Percentiles rank a stretch among this genome's conserved stretches.
These are phyloP conservation scores for Hylaea fasciaria DNA, from an alignment of 2,888 invertebrate species.

Conservation along the genomic window DNA sequence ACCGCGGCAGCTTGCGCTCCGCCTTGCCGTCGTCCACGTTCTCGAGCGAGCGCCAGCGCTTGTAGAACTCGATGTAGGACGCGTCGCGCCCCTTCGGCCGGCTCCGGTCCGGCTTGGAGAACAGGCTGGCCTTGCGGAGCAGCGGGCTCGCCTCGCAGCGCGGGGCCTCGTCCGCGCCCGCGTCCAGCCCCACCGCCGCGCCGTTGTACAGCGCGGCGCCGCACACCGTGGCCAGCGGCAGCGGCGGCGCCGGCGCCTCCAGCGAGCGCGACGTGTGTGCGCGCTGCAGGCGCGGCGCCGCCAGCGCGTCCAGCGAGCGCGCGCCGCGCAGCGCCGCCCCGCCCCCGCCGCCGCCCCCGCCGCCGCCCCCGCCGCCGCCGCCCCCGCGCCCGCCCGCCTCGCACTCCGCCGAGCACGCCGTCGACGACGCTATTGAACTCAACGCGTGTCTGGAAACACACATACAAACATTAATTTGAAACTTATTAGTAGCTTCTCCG, in stretches of 20 bases:
- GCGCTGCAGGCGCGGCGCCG: slow-evolving; percentile 57
- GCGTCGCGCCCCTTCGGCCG: slow-evolving; percentile 73
- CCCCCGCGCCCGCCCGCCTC: too few species aligned
- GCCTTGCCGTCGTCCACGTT: slow-evolving; percentile 81
- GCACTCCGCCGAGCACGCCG: too few species aligned
- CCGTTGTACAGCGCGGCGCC: slow-evolving; percentile 76
- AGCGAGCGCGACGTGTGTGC: slow-evolving; percentile 69
- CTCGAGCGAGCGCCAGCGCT: slow-evolving; percentile 93
- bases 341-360: slow-evolving; percentile 48
- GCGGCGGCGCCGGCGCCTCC: slow-evolving; percentile 61
- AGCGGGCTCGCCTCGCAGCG: slow-evolving; percentile 78
- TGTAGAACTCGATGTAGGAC: slow-evolving; percentile 83
- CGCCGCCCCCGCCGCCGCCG: too few species aligned
- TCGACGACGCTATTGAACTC: slow-evolving; percentile 88
- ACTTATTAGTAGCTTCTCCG: too few species aligned
- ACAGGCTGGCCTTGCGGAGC: slow-evolving; percentile 73
- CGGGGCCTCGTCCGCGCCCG: slow-evolving; percentile 66
- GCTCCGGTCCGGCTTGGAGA: slow-evolving; percentile 69
- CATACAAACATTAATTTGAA: not conserved
- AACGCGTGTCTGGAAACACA: slow-evolving; percentile 84
- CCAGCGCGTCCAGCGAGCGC: slow-evolving; percentile 61
- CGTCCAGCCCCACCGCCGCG: slow-evolving; percentile 68
- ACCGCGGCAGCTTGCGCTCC: slow-evolving; percentile 86
- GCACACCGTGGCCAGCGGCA: slow-evolving; percentile 65
- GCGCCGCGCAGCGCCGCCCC: slow-evolving; percentile 59